Conservation (phyloP, 30 jellyfish, hydroid and myxozoan species). For the Aurelia sp. region DNA sequence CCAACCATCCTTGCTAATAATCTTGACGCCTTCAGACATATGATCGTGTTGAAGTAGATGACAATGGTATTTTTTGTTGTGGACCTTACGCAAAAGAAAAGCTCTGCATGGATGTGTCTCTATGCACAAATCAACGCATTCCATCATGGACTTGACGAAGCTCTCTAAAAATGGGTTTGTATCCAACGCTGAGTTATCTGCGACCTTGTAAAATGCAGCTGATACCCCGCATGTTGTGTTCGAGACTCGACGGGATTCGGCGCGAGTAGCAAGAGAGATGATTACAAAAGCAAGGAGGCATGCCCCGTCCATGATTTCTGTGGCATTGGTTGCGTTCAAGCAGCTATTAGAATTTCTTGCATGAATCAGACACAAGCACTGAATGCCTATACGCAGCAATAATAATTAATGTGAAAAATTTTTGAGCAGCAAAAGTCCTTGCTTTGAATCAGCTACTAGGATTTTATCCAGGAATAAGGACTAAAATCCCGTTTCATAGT, state of each 20-base stretch:
- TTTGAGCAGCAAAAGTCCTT: too few species aligned
- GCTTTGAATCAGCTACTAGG: too few species aligned
- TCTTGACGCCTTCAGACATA: background rate
- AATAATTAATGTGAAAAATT: too few species aligned
- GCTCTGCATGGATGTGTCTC: background rate
- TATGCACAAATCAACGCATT: conserved; percentile 6
- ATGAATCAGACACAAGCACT: too few species aligned
- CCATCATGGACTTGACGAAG: background rate
- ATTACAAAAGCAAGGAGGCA: too few species aligned
- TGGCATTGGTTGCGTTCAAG: too few species aligned
- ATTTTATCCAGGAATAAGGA: too few species aligned
- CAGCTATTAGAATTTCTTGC: too few species aligned
- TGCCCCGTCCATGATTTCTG: too few species aligned
- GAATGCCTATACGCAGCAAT: too few species aligned
- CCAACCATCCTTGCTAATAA: conserved; percentile 12
- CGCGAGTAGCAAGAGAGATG: too few species aligned
- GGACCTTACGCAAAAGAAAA: background rate
- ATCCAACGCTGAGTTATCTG: conserved; percentile 1
- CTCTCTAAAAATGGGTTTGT: background rate
- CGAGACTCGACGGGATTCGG: background rate
- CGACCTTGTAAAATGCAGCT: conserved; percentile 9
- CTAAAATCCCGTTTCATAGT: too few species aligned
- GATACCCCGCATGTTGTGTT: background rate
- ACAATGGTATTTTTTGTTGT: background rate
- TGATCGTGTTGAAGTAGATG: conserved; percentile 19